Evolutionary conservation across 2,797 vertebrate species (phyloP).

Genomic region (Clarias laeviceps): DNA sequence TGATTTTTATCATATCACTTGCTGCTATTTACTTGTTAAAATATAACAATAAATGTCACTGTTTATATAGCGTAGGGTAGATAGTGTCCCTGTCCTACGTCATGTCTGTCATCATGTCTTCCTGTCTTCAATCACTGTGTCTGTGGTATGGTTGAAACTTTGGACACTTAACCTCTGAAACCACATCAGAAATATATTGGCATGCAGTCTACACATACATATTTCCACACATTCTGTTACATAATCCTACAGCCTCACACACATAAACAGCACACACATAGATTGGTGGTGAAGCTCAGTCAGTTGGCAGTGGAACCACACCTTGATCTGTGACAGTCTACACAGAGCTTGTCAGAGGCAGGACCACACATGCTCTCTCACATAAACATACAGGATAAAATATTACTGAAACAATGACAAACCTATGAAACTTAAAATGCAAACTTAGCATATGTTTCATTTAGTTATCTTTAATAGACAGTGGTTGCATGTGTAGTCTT

Average conservation of each 20-base stretch:
- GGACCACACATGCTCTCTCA: not conserved
- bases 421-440: not conserved
- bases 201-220: not conserved
- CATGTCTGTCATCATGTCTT: not conserved
- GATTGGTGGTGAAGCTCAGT: not conserved
- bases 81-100: not conserved
- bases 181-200: slow-evolving; percentile 20
- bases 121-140: not conserved
- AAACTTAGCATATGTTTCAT: not conserved
- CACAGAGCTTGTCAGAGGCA: not conserved
- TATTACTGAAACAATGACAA: not conserved
- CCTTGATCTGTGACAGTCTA: not conserved
- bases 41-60: not conserved
- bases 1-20: not conserved
- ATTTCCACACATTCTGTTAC: slow-evolving; percentile 3
- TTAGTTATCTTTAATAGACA: not conserved
- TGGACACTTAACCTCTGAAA: slow-evolving; percentile 1
- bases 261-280: slow-evolving; percentile 7
- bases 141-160: not conserved
- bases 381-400: slow-evolving; percentile 6
- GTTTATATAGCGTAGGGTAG: not conserved
- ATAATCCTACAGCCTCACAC: not conserved
- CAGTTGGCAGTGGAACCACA: too few species aligned
- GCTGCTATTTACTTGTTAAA: not conserved
- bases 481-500: not conserved